Percentiles rank a stretch among this genome's conserved stretches.
phyloP scores from a whole-genome alignment of 2,888 invertebrate species.

The Clitarchus hookeri region DNA sequence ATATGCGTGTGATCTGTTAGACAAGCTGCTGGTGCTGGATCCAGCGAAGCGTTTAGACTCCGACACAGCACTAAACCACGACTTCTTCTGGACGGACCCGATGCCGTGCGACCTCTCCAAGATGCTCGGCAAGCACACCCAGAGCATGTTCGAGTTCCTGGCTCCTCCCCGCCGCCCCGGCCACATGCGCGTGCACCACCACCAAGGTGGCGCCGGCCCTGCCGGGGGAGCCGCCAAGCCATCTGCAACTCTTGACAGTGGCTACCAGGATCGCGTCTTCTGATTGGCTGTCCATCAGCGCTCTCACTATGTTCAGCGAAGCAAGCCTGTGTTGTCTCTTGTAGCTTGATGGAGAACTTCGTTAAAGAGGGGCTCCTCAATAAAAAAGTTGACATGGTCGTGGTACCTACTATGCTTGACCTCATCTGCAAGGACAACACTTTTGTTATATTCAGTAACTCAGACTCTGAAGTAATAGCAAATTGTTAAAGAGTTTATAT shows the following conservation, averaged over 20 bases:
- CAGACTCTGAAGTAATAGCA: not conserved
- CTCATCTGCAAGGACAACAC: not conserved
- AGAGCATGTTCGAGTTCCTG: conserved; percentile 94
- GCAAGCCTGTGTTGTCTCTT: not conserved
- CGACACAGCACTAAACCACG: conserved; percentile 93
- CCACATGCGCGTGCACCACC: conserved; percentile 70
- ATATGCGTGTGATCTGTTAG: conserved; percentile 90
- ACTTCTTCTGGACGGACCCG: conserved; percentile 98
- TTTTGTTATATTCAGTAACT: not conserved
- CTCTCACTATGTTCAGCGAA: not conserved
- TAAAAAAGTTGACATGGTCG: not conserved
- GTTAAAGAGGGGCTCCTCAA: not conserved
- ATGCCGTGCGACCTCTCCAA: conserved; percentile 90
- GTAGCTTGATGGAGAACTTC: not conserved
- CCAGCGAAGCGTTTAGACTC: conserved; percentile 87
- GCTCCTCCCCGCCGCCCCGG: conserved; percentile 74
- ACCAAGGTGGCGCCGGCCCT: conserved; percentile 54
- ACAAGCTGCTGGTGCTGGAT: conserved; percentile 88
- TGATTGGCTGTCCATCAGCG: conserved; percentile 51
- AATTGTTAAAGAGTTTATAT: not conserved
- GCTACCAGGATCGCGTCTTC: conserved; percentile 85
- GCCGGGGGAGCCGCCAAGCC: conserved; percentile 50
- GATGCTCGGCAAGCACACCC: conserved; percentile 89
- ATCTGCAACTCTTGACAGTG: conserved; percentile 68
- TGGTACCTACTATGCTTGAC: not conserved